phyloP scores from a whole-genome alignment of 2,113 vertebrate genomes.

The Xiphophorus couchianus region DNA sequence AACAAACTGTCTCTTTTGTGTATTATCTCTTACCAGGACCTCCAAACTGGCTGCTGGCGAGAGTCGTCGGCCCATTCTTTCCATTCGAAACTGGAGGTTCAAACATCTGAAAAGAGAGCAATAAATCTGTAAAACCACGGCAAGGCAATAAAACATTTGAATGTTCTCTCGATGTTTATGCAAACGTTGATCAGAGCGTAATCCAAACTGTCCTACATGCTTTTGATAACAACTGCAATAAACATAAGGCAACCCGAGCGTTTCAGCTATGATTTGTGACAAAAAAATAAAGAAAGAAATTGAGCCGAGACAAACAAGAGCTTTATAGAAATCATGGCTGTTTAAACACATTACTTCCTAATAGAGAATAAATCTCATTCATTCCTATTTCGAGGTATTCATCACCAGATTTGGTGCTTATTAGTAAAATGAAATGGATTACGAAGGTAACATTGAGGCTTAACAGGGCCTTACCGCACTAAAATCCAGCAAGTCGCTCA shows the following conservation, averaged over 20 bases:
- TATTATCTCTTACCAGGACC: slow-evolving; percentile 83
- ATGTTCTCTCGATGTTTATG: slow-evolving; percentile 4
- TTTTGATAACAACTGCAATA: slow-evolving; percentile 11
- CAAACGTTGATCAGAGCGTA: slow-evolving; percentile 12
- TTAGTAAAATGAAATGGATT: slow-evolving; percentile 6
- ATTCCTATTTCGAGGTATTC: slow-evolving; percentile 13
- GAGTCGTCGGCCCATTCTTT: slow-evolving; percentile 88
- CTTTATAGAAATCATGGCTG: not conserved
- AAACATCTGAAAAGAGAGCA: slow-evolving; percentile 89
- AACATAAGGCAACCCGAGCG: slow-evolving; percentile 13
- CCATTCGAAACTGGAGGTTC: slow-evolving; percentile 91
- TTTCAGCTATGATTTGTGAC: slow-evolving; percentile 27
- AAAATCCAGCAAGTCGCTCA: slow-evolving; percentile 98
- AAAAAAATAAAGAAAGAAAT: slow-evolving; percentile 1
- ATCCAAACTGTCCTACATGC: slow-evolving; percentile 12
- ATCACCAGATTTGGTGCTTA: not conserved
- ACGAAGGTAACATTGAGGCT: slow-evolving; percentile 11
- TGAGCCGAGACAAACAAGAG: not conserved
- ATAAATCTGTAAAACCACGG: slow-evolving; percentile 16
- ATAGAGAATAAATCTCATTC: slow-evolving; percentile 6
- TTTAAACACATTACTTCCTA: slow-evolving; percentile 22
- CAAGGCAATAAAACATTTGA: not conserved
- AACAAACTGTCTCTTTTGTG: not conserved
- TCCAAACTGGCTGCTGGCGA: slow-evolving; percentile 88
- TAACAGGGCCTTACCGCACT: slow-evolving; percentile 88